Evolutionary conservation across 2,888 invertebrate species (phyloP), one percentile per base, ranked within the genome.

Genomic region (Caenorhabditis uteleia): DNA sequence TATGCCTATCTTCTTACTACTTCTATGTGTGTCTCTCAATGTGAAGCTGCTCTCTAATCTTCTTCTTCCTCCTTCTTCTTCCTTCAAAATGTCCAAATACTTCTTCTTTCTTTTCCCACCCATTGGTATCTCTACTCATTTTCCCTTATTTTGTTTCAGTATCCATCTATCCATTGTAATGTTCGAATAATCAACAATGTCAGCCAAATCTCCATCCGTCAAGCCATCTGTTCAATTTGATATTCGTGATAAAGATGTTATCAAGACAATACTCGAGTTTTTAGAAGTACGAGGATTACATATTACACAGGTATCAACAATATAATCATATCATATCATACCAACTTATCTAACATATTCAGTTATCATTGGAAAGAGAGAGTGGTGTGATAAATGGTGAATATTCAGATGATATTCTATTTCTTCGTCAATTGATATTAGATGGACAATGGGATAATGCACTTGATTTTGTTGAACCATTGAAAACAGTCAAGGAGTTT

Each of bases 361-460:
- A 82, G 82, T 45, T 83, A 8, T 74, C 83, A 48, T 86, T 95
- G 65, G 95, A 95, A 85, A 88, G 95, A 47, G 95, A 95, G 86
- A 92, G 94, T 1, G 95, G 95, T 46, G 90, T 93, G 68, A 92
- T 93, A 83, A 94, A 94, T 85, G 93, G 93, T 55, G 89, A 90
- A 83, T 94, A 89, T 84, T 92, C 93, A 14, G 93, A 95, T 85
- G 95, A 95, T 85, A 90, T 93, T 34, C 88, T 95, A 43, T 95
- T 95, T 85, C 87, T 95, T 20, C 88, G 74, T 7, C 74, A 74
- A 47, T 39, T 95, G 49, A 93, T 95, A 74, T 88, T 95, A 51
- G 95, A 95, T 84, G 95, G 95, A 18, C 93, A 95, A 85, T 95
- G 95, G 95, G 95, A 95, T 85, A 94, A 95, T 84, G 94, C 92